Conservation (phyloP, 2,888 invertebrate species). For the Apamea anceps region DNA sequence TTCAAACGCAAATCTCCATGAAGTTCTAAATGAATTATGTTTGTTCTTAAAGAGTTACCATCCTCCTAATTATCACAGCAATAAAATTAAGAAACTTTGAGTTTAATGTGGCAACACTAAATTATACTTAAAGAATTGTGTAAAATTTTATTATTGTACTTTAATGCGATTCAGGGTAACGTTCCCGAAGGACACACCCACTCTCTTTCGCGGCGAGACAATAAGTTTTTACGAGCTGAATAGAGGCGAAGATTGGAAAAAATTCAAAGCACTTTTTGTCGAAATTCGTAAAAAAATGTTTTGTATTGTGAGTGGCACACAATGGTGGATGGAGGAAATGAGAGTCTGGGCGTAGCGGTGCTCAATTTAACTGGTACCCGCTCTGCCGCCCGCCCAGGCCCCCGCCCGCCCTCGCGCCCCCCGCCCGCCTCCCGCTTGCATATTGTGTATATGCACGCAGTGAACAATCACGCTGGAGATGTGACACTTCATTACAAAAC, state of each 20-base stretch:
- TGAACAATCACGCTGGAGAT: conserved; percentile 77
- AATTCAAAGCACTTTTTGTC: conserved; percentile 89
- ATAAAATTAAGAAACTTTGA: conserved; percentile 84
- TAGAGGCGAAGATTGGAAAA: conserved; percentile 89
- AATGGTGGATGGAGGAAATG: conserved; percentile 89
- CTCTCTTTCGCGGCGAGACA: conserved; percentile 83
- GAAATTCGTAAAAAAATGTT: conserved; percentile 89
- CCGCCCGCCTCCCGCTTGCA: conserved; percentile 62
- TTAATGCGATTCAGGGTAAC: conserved; percentile 71
- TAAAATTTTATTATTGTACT: conserved; percentile 77
- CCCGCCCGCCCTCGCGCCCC: conserved; percentile 54
- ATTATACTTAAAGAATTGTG: conserved; percentile 78
- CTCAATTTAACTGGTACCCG: conserved; percentile 88
- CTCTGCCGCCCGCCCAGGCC: conserved; percentile 68
- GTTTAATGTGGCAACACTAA: conserved; percentile 77
- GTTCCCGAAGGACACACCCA: conserved; percentile 73
- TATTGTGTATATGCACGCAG: conserved; percentile 77
- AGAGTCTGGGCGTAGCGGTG: conserved; percentile 88
- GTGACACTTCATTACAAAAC: conserved; percentile 70
- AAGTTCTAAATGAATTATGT: conserved; percentile 87
- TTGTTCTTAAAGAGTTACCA: conserved; percentile 88
- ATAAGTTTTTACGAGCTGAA: conserved; percentile 87
- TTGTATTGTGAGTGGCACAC: conserved; percentile 89
- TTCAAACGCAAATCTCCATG: conserved; percentile 85
- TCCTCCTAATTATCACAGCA: conserved; percentile 84